Evolutionary conservation across 2,797 vertebrate genomes (phyloP), one percentile per base, ranked within the genome.

Genomic region (Bryconaethiops microstoma): DNA sequence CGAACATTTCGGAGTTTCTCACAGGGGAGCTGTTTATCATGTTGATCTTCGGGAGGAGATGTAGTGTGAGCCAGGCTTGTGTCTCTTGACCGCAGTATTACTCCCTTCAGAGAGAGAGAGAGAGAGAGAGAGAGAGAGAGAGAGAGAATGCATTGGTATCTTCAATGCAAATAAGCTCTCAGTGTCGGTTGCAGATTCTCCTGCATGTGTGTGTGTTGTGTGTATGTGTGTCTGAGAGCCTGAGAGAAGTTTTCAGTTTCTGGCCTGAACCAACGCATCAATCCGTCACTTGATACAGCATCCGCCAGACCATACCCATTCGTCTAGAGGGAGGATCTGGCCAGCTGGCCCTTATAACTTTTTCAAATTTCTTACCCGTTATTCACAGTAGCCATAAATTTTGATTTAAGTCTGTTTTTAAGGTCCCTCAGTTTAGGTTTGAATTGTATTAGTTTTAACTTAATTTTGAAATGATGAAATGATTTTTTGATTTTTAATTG

Each of bases 11-110:
- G 50, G 25, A 19, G 19, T 25, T 54, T 84, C 69, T 74, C 57
- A 10, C 52, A 48, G 63, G 76, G 77, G 68, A 76, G 69, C 68
- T 71, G 5, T 86, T 80, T n/a, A 67, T 83, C 72, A 76, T 62
- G 35, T 29, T 71, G 69, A 75, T 79, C 29, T 67, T 80, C 54
- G 67, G 67, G 71, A 54, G 74, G 77, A 82, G 75, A 80, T 52
- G 63, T 67, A 71, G 54, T 68, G 55, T 42, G 54, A 50, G 55
- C 77, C 74, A 57, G 70, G 65, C 50, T 54, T 62, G 14, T 52
- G 55, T 70, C 54, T 77, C 50, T 29, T 55, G 80, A 83, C 64
- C 75, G 42, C 65, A 83, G 59, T 79, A 76, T 75, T 75, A 75
- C 54, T 63, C 64, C 74, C 55, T 23, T n/a, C 69, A 74, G 72